A percentile compares a stretch with the other conserved stretches of the same genome.
phyloP scores from a whole-genome alignment of 2,113 vertebrate species.

The Alces alces region DNA sequence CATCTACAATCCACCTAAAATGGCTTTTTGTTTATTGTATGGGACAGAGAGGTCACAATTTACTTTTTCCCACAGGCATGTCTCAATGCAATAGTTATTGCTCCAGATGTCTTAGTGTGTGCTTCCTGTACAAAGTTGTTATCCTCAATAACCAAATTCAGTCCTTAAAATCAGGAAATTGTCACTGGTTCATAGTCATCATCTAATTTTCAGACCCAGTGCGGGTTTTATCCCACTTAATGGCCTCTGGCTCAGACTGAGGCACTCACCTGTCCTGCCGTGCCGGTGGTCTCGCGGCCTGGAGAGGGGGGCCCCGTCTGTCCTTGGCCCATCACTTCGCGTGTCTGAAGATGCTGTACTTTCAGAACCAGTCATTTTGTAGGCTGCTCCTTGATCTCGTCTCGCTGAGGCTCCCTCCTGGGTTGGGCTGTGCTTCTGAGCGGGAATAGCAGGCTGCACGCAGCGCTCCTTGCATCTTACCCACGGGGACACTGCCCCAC shows the following conservation, averaged over 20 bases:
- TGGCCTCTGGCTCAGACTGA: not conserved
- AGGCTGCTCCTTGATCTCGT: accelerated
- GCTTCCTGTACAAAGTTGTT: not conserved
- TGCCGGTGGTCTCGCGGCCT: no score
- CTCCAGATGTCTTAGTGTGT: not conserved
- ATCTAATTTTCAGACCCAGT: not conserved
- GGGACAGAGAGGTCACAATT: not conserved
- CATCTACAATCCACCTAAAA: no score
- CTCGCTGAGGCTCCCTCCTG: not conserved
- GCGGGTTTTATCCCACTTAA: not conserved
- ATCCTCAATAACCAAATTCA: no score
- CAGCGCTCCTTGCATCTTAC: not conserved
- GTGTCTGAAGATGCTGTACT: no score
- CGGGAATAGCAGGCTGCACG: not conserved
- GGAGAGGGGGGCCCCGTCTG: not conserved
- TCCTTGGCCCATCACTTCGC: no score
- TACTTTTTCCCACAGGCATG: not conserved
- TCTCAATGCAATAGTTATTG: not conserved
- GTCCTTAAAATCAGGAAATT: not conserved
- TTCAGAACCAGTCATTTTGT: not conserved
- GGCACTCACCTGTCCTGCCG: accelerated
- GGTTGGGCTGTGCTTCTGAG: not conserved
- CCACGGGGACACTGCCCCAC: not conserved
- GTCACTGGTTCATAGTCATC: not conserved
- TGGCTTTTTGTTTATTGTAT: not conserved